These are phyloP conservation scores for Oxyruncus cristatus DNA, from an alignment of 2,113 vertebrate species.

Conservation along the genomic window DNA sequence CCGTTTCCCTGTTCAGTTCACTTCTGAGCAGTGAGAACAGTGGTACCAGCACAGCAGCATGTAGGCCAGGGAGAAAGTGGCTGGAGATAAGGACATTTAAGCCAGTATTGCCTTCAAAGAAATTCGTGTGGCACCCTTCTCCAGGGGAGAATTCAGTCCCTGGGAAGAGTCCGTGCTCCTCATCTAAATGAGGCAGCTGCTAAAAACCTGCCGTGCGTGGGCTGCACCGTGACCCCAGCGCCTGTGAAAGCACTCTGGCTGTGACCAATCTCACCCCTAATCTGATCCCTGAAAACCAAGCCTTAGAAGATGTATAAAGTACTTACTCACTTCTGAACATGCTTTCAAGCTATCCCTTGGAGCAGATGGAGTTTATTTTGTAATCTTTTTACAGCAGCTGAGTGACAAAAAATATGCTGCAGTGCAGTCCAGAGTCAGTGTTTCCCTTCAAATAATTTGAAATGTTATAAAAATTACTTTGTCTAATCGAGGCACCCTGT, in stretches of 20 bases:
- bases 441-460: not conserved
- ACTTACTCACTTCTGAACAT: not conserved
- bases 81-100: not conserved
- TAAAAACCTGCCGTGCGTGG: not conserved
- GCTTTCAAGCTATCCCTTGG: slow-evolving; percentile 38
- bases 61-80: not conserved
- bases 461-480: not conserved
- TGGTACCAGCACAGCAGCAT: not conserved
- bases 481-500: not conserved
- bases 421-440: not conserved
- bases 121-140: not conserved
- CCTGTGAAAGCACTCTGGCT: not conserved
- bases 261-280: not conserved
- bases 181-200: not conserved
- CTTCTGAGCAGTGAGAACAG: not conserved
- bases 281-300: slow-evolving; percentile 9
- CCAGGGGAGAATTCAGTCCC: not conserved
- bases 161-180: not conserved
- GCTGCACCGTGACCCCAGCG: not conserved
- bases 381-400: slow-evolving; percentile 44
- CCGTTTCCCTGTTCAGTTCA: not conserved
- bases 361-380: slow-evolving; percentile 52
- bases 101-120: not conserved
- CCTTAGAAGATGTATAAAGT: not conserved
- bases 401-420: not conserved